Evolutionary conservation across 2,113 vertebrate genomes (phyloP), one percentile per base, ranked within the genome.

Genomic region (Limnothrissa miodon): DNA sequence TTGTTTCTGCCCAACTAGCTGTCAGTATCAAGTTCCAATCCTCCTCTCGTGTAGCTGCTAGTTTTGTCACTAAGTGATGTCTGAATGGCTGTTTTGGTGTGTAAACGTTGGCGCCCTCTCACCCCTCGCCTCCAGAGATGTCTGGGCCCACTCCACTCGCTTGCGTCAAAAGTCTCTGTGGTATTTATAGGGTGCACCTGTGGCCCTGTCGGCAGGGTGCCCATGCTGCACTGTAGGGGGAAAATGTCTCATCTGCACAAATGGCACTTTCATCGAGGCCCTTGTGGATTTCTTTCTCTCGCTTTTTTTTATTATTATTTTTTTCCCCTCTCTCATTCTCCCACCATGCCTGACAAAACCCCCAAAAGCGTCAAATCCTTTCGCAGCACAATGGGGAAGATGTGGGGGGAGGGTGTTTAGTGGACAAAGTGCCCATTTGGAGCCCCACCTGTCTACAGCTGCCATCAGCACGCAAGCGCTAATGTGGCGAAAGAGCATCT

Each of bases 401-500:
- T 6, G 42, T 2, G 42, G 42, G 42, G 42, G 42, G 42, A 4
- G 42, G 29, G 62, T 10, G 23, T 2, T 29, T 3, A 33, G 29
- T 17, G 33, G 66, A 33, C 11, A 10, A 15, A 13, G 33, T 39
- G 66, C 29, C 21, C 45, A 39, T 45, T 66, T 25, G 19, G 79
- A 48, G 66, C 82, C 42, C 79, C 10, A 33, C 66, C 66, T 70
- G 66, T 36, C 66, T 70, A 11, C 25, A 11, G 11, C 29, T 15
- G 25, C 33, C 29, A 13, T 74, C 66, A 2, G 29, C 66, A 74
- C 33, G 11, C 84, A 29, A 79, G 39, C 83, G 78, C 80, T 84
- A 83, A 78, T 82, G 45, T 74, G 36, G 78, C 48, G 33, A 80
- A 86, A 85, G 83, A 86, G 80, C 86, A 80, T 44, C 83, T 51